Conservation (phyloP, 2,888 invertebrate species). For the Catonia carolina region DNA sequence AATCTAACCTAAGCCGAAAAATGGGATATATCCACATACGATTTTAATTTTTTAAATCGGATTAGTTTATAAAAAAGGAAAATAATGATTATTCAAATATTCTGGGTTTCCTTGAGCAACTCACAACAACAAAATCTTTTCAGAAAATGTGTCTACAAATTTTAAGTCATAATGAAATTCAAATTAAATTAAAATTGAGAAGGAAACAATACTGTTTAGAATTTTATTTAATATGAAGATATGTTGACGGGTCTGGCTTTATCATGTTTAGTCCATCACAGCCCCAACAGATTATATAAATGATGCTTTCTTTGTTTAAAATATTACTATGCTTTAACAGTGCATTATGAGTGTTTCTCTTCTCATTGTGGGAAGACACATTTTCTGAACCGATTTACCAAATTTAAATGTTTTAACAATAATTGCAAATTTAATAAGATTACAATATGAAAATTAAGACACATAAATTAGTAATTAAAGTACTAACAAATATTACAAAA, state of each 20-base stretch:
- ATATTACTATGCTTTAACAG: slow-evolving; percentile 7
- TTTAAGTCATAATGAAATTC: background rate
- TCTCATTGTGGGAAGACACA: slow-evolving; percentile 71
- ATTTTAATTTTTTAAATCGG: no score
- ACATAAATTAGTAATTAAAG: no score
- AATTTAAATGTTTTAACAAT: slow-evolving; percentile 40
- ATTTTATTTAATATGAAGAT: background rate
- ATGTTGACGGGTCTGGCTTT: slow-evolving; percentile 15
- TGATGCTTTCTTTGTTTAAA: slow-evolving; percentile 7
- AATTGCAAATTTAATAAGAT: no score
- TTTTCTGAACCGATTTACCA: slow-evolving; percentile 59
- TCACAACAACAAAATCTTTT: slow-evolving; percentile 38
- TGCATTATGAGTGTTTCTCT: slow-evolving; percentile 42
- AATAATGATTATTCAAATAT: no score
- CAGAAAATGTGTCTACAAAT: slow-evolving; percentile 64
- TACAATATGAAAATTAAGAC: no score
- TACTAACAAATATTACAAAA: slow-evolving; percentile 37
- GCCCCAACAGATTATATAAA: slow-evolving; percentile 7
- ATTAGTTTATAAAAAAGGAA: no score
- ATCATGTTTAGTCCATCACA: background rate
- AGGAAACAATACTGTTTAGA: slow-evolving; percentile 4
- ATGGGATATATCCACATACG: no score
- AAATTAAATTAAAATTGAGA: slow-evolving; percentile 9
- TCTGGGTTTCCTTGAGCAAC: slow-evolving; percentile 5
- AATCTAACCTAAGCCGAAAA: no score